Evolutionary conservation across 2,888 invertebrate genomes (phyloP).

Genomic region (Rhamnusium bicolor): DNA sequence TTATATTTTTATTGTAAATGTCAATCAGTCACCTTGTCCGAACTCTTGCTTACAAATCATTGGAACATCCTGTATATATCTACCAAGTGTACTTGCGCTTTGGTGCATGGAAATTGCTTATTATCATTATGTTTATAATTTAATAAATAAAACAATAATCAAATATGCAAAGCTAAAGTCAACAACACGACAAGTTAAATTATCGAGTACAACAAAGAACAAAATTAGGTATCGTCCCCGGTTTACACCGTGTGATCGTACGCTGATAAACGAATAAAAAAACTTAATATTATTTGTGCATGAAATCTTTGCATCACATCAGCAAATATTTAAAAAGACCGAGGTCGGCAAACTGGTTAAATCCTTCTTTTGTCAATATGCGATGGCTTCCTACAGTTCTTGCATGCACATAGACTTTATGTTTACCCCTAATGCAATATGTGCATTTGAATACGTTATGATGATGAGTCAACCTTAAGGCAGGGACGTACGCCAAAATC

Average conservation of each 20-base stretch:
- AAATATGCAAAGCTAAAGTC: not conserved
- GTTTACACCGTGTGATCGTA: not conserved
- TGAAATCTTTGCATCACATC: not conserved
- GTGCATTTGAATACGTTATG: constrained; percentile 1
- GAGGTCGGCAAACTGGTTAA: constrained; percentile 3
- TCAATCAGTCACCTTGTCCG: not conserved
- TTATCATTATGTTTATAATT: not conserved
- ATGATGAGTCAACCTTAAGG: not conserved
- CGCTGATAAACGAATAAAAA: not conserved
- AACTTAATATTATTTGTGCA: not conserved
- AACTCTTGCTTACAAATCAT: not conserved
- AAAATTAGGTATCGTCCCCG: not conserved
- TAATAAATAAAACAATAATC: not conserved
- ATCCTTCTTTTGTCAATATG: not conserved
- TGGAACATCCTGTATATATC: too few relatives aligned
- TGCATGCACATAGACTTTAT: not conserved
- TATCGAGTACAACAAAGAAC: not conserved
- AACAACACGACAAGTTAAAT: not conserved
- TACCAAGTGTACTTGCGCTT: not conserved
- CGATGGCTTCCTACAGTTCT: not conserved
- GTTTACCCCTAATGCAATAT: not conserved
- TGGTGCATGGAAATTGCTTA: not conserved
- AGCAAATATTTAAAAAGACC: constrained; percentile 4
- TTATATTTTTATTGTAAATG: too few relatives aligned
- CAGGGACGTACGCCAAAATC: not conserved